phyloP scores from a whole-genome alignment of 2,797 vertebrate species.

The Echiichthys vipera region DNA sequence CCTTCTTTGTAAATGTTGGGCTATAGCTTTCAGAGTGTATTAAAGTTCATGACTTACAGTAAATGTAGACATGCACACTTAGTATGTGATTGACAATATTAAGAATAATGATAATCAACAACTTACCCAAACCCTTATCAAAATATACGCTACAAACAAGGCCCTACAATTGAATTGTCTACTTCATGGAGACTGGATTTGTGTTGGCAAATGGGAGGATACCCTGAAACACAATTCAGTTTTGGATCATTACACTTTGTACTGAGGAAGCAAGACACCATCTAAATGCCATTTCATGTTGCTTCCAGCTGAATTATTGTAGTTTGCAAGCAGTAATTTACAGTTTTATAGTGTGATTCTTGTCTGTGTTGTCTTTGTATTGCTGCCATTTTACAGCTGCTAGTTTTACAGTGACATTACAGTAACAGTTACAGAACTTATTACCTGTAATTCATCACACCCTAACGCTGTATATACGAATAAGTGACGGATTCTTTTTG shows the following conservation, averaged over 20 bases:
- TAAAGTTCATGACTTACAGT: neutral
- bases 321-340: constrained; percentile 22
- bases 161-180: neutral
- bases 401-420: constrained; percentile 31
- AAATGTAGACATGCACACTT: too few relatives aligned
- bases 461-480: neutral
- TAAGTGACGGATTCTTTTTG: constrained; percentile 1
- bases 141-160: neutral
- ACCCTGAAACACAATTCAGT: constrained; percentile 1
- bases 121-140: neutral
- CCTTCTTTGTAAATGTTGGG: neutral
- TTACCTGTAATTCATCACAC: constrained; percentile 39
- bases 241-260: constrained; percentile 18
- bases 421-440: constrained; percentile 29
- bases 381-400: constrained; percentile 28
- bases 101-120: neutral
- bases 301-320: constrained; percentile 35
- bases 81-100: neutral
- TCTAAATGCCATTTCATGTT: constrained; percentile 32
- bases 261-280: constrained; percentile 13
- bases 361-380: constrained; percentile 11
- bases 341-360: constrained; percentile 7
- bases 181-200: neutral
- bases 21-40: too few relatives aligned
- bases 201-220: neutral